Base-by-base conservation (phyloP, 2,888 invertebrate species). In the Limenitis camilla region DNA sequence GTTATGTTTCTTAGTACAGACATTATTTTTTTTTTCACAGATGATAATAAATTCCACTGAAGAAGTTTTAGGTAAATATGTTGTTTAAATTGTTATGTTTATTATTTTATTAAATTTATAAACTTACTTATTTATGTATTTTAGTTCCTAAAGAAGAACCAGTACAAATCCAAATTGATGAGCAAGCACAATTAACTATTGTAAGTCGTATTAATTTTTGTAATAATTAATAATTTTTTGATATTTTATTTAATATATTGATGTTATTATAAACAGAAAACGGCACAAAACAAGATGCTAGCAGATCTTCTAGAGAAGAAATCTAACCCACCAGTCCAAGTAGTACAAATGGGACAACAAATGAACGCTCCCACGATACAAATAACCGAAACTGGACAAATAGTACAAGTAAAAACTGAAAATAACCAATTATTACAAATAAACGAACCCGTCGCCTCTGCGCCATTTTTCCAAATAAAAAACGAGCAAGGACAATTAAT, bases 251-350 rank as follows among this genome's bases (percentile, higher is more conserved):
- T 9, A 27, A 29, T 29, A 5, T 30, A 8, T 42, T 32, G 9
- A 33, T 45, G 40, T 45, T 30, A 27, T 31, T 65, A 58, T 7
- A 32, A n/a, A 40, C 69, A 87, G 87, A 86, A 87, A 67, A 69
- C 81, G 0, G 79, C 82, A 0, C 84, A 88, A 69, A 92, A 93
- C 67, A 94, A 94, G 77, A 94, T 95, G 92, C 83, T 96, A 41
- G 95, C 95, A 0, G 95, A 96, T 73, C 79, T 96, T 46, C 81
- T 96, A 4, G 96, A 96, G 71, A 92, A 94, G 67, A 94, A 94
- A 72, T 87, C 89, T 0, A 83, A 87, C 59, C 89, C 89, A 0
- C 89, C 89, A 1, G 78, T 87, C 1, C 87, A 87, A 71, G 80
- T 87, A 0, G 83, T 87, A 0, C 87, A 86, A 70, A 84, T 86